These are phyloP conservation scores for Diarsia rubi DNA, from an alignment of 2,888 invertebrate species.

Conservation along the genomic window DNA sequence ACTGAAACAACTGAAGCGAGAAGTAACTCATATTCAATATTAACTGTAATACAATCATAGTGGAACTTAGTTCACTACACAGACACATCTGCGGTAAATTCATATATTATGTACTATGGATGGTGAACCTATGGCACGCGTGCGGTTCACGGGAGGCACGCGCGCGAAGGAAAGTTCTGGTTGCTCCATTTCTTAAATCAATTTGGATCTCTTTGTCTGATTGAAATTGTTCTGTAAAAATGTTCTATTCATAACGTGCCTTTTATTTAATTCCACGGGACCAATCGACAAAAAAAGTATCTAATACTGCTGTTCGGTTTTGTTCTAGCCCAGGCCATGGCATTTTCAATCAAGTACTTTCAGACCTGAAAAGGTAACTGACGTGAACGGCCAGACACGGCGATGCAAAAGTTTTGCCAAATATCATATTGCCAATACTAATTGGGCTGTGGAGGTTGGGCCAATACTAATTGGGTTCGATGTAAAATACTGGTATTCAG, in stretches of 20 bases:
- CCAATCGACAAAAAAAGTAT: not conserved
- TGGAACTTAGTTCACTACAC: slow-evolving; percentile 29
- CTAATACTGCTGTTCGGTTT: not conserved
- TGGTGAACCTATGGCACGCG: not conserved
- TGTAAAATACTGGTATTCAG: not conserved
- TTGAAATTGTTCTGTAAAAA: not conserved
- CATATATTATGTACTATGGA: slow-evolving; percentile 12
- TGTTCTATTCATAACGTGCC: not conserved
- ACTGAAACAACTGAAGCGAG: slow-evolving; percentile 29
- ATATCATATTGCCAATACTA: too few species aligned
- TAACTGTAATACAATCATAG: slow-evolving; percentile 41
- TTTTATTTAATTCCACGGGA: not conserved
- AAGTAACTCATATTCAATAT: slow-evolving; percentile 47
- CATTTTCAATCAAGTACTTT: not conserved
- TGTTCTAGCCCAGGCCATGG: not conserved
- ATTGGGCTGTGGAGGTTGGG: too few species aligned
- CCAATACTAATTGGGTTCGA: too few species aligned
- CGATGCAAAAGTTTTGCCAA: not conserved
- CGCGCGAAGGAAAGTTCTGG: not conserved
- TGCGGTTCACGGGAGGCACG: not conserved
- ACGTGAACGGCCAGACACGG: not conserved
- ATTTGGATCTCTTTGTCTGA: not conserved
- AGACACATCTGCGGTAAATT: slow-evolving; percentile 27
- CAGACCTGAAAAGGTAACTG: not conserved
- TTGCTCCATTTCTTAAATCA: not conserved